Evolutionary conservation across 2,113 vertebrate genomes (phyloP), one percentile per base, ranked within the genome.

Genomic region (Syngnathus typhle): DNA sequence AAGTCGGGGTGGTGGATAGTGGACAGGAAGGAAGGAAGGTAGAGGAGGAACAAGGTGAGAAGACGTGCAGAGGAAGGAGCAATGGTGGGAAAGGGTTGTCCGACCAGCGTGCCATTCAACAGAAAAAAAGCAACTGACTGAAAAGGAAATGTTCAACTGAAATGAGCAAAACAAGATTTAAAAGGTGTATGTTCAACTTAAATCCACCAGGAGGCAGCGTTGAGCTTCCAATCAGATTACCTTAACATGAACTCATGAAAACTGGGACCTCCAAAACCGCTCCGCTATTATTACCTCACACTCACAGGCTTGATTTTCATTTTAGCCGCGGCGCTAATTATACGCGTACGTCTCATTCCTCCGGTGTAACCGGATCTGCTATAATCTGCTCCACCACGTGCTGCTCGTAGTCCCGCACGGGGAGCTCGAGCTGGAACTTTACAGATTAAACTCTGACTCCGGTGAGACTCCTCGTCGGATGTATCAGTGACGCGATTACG

Each of bases 81-180:
- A 82, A 67, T 81, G 72, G 74, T 44, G 67, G 82, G 64, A 73
- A 68, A 38, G 72, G 32, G 66, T 70, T 54, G 75, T 77, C 74
- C 65, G 73, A n/a, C 68, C 58, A 68, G 76, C 23, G 62, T 89
- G 85, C 88, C 91, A 92, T 0, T 89, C 62, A 76, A 83, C 73
- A 80, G 67, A 79, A 71, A 67, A 56, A 77, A 73, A 84, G 74
- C 38, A 82, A 76, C 80, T 77, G 69, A 59, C 68, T 74, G 32
- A 54, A 72, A 71, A 68, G 64, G 63, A 73, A 71, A 64, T 7
- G 15, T 47, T 46, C 44, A 46, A 13, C 13, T 3, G 44, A 47
- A 11, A 64, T 36, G 41, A 43, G 27, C 36, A 18, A 38, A 51
- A 65, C 19, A 37, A 64, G 19, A 64, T 64, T 11, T 16, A 13